These are phyloP conservation scores for Tenodera sinensis DNA, from an alignment of 2,888 invertebrate species.

Conservation along the genomic window DNA sequence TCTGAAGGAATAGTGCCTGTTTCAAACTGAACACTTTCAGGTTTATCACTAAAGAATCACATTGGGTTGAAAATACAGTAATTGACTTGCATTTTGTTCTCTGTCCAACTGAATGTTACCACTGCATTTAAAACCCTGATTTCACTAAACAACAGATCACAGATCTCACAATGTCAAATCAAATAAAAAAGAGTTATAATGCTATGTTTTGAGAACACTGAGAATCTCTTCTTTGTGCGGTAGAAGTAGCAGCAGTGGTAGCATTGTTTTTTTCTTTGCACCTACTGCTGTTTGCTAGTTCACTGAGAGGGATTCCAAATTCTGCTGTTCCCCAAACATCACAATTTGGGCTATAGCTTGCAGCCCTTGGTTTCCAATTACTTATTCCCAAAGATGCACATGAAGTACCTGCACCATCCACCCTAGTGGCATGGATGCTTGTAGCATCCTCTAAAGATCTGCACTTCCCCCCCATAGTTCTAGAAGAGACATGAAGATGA, in stretches of 20 bases:
- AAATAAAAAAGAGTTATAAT: not conserved
- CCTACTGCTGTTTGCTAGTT: constrained; percentile 37
- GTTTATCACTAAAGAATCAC: not conserved
- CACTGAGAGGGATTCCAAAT: constrained; percentile 44
- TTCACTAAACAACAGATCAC: not conserved
- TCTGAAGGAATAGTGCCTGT: not conserved
- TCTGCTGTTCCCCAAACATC: constrained; percentile 46
- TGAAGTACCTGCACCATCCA: constrained; percentile 35
- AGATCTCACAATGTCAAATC: not conserved
- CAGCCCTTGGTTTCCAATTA: constrained; percentile 35
- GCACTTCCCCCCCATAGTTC: constrained; percentile 31
- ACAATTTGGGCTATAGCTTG: constrained; percentile 40
- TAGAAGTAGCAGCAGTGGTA: not conserved
- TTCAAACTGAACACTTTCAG: not conserved
- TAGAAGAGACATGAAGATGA: not conserved
- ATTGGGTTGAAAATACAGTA: not conserved
- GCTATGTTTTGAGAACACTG: not conserved
- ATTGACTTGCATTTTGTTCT: not conserved
- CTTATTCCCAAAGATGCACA: constrained; percentile 27
- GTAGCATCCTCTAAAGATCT: constrained; percentile 37
- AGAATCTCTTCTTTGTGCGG: not conserved
- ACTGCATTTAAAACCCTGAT: not conserved
- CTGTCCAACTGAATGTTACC: not conserved
- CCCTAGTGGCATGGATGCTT: not conserved
- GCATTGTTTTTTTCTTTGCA: not conserved